Conservation (phyloP, 2,888 invertebrate species). For the Cybosia mesomella region DNA sequence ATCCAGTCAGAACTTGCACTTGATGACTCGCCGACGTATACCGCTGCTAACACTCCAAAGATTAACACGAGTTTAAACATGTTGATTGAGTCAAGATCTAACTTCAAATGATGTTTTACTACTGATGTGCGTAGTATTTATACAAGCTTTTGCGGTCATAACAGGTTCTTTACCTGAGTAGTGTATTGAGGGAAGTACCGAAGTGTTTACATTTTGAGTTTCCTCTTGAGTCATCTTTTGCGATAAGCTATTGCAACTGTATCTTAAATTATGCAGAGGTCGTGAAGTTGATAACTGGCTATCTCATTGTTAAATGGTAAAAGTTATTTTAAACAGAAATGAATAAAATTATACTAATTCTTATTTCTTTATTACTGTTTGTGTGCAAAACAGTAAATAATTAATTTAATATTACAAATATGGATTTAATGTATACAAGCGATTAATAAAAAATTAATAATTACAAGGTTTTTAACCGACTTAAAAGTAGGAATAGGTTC, state of each 20-base stretch:
- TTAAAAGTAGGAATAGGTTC: too few relatives aligned
- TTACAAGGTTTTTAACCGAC: too few relatives aligned
- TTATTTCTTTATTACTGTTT: too few relatives aligned
- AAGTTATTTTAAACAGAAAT: neutral
- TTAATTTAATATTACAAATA: too few relatives aligned
- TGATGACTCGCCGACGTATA: conserved; percentile 12
- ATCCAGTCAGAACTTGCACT: neutral
- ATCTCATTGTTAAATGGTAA: neutral
- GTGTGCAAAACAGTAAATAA: too few relatives aligned
- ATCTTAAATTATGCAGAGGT: neutral
- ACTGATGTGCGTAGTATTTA: neutral
- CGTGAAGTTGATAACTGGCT: neutral
- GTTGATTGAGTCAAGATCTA: neutral
- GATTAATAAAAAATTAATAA: too few relatives aligned
- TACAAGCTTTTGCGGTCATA: neutral
- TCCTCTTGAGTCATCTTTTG: neutral
- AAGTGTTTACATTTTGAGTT: neutral
- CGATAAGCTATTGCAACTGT: neutral
- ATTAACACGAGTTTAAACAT: neutral
- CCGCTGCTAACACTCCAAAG: neutral
- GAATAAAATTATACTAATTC: neutral
- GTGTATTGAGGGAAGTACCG: neutral
- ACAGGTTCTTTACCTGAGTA: neutral
- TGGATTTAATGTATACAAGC: too few relatives aligned
- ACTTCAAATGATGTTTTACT: neutral